phyloP scores from a whole-genome alignment of 2,797 vertebrate genomes.

The Otolemur crassicaudatus region DNA sequence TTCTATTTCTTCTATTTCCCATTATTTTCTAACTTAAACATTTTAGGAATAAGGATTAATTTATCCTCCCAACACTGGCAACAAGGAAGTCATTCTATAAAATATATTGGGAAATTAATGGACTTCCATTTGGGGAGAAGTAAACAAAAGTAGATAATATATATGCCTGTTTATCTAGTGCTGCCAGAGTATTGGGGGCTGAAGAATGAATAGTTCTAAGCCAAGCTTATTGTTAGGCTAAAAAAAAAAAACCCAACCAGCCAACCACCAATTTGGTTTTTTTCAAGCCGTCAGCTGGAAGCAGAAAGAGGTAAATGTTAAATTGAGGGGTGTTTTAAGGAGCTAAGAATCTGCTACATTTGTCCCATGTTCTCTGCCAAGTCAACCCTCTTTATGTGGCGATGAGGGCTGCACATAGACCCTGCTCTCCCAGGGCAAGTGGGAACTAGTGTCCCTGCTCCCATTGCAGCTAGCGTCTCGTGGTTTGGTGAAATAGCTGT shows the following conservation, averaged over 20 bases:
- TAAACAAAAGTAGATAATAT: slow-evolving; percentile 80
- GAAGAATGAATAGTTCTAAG: slow-evolving; percentile 60
- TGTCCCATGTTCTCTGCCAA: not conserved
- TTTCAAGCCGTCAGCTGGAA: slow-evolving; percentile 49
- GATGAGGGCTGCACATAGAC: not conserved
- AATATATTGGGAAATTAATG: slow-evolving; percentile 79
- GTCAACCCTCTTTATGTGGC: not conserved
- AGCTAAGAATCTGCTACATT: not conserved
- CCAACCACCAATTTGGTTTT: slow-evolving; percentile 47
- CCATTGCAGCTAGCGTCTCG: not conserved
- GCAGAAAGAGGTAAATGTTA: slow-evolving; percentile 26
- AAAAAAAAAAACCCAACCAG: slow-evolving; percentile 8
- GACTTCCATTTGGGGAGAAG: slow-evolving; percentile 77
- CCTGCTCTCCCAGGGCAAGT: not conserved
- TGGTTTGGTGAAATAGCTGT: not conserved
- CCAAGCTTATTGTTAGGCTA: slow-evolving; percentile 37
- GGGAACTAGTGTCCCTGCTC: not conserved
- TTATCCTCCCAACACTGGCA: slow-evolving; percentile 58
- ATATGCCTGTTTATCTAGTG: slow-evolving; percentile 70
- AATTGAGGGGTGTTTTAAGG: slow-evolving; percentile 10
- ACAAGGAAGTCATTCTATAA: slow-evolving; percentile 68
- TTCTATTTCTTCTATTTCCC: slow-evolving; percentile 64
- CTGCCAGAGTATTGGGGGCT: slow-evolving; percentile 55
- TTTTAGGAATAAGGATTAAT: slow-evolving; percentile 71
- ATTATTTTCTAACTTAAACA: slow-evolving; percentile 72